A percentile compares a stretch with the other conserved stretches of the same genome.
Evolutionary conservation across 2,888 invertebrate genomes (phyloP).

Genomic region (Ellobium chinense): DNA sequence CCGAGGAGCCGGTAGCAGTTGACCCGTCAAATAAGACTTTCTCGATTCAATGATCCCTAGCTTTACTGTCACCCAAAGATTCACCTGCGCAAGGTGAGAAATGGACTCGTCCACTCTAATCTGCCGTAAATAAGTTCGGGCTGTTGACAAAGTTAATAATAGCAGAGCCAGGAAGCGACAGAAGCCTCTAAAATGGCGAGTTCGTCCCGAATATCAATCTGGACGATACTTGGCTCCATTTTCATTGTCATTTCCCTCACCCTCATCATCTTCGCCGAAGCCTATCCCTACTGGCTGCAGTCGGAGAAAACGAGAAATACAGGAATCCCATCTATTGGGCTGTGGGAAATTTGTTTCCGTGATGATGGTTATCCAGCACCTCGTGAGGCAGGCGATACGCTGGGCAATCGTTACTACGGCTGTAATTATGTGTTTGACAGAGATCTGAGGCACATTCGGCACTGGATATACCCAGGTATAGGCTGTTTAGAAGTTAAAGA

Average conservation of each 20-base stretch:
- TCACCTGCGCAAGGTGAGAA: background rate
- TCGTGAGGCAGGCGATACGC: slow-evolving; percentile 87
- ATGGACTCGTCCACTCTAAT: background rate
- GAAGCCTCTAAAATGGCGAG: slow-evolving; percentile 1
- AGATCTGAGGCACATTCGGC: slow-evolving; percentile 27
- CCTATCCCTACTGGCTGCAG: slow-evolving; percentile 49
- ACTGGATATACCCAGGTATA: slow-evolving; percentile 45
- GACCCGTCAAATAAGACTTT: too few species aligned
- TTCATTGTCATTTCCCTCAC: slow-evolving; percentile 18
- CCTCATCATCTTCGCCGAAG: slow-evolving; percentile 23
- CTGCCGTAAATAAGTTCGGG: background rate
- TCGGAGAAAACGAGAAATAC: slow-evolving; percentile 39
- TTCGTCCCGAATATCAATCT: slow-evolving; percentile 13
- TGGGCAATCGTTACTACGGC: slow-evolving; percentile 93
- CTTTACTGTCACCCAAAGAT: too few species aligned
- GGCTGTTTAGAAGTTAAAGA: too few species aligned
- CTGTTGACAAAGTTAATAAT: background rate
- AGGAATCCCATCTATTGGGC: slow-evolving; percentile 84
- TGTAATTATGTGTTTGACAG: slow-evolving; percentile 80
- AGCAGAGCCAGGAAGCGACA: background rate
- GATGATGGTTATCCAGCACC: slow-evolving; percentile 75
- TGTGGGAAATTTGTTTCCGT: slow-evolving; percentile 97
- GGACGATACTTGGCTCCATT: slow-evolving; percentile 37
- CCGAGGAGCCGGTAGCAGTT: slow-evolving; percentile 51
- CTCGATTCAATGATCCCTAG: too few species aligned